phyloP scores from a whole-genome alignment of 2,888 invertebrate genomes.

The Pantelozetes paolii region DNA sequence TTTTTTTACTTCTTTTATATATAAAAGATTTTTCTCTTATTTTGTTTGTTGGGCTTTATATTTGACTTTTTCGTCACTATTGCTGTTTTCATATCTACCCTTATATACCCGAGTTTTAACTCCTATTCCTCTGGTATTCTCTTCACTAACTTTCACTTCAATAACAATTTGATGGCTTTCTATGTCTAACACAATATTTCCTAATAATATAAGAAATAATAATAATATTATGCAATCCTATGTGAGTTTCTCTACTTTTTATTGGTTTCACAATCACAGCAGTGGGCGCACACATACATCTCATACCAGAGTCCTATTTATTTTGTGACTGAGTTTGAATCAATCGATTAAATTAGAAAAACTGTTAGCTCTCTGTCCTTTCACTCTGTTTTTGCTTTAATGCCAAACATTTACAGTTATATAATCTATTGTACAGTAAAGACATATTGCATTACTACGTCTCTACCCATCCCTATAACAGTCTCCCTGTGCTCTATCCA shows the following conservation, averaged over 20 bases:
- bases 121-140: no score
- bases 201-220: background rate
- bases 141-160: background rate
- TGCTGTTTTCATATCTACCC: background rate
- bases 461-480: background rate
- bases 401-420: background rate
- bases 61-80: background rate
- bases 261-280: no score
- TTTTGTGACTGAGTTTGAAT: background rate
- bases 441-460: background rate
- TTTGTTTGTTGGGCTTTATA: background rate
- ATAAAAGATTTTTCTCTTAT: background rate
- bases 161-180: conserved; percentile 20
- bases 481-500: background rate
- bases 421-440: background rate
- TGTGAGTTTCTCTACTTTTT: no score
- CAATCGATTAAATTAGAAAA: background rate
- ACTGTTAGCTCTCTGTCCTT: background rate
- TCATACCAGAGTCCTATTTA: background rate
- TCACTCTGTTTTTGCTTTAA: background rate
- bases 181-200: background rate
- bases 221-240: background rate
- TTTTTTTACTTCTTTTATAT: background rate
- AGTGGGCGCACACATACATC: background rate
- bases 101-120: background rate